Percentiles rank a stretch among this genome's conserved stretches.
Evolutionary conservation across 2,113 vertebrate genomes (phyloP).

Genomic region (Perca fluviatilis): DNA sequence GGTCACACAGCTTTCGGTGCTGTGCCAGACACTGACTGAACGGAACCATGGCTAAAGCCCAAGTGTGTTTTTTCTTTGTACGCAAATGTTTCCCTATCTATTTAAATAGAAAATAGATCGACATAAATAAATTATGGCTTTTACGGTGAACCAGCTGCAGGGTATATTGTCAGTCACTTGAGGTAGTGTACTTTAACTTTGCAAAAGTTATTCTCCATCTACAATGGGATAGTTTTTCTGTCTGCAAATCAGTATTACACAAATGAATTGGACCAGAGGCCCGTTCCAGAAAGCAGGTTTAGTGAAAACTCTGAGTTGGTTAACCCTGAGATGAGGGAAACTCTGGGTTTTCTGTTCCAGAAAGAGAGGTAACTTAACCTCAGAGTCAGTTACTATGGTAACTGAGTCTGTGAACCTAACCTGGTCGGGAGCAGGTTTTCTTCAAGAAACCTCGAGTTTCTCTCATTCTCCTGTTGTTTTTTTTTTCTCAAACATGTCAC

Average conservation of each 20-base stretch:
- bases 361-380: too few relatives aligned
- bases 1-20: slow-evolving; percentile 38
- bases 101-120: not conserved
- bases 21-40: slow-evolving; percentile 39
- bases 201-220: not conserved
- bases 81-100: not conserved
- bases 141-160: not conserved
- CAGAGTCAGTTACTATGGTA: too few relatives aligned
- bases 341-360: too few relatives aligned
- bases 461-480: too few relatives aligned
- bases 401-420: too few relatives aligned
- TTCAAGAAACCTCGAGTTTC: too few relatives aligned
- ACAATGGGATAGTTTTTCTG: not conserved
- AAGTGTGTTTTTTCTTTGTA: not conserved
- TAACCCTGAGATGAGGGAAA: too few relatives aligned
- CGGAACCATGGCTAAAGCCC: not conserved
- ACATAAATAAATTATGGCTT: not conserved
- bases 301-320: too few relatives aligned
- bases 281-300: too few relatives aligned
- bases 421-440: too few relatives aligned
- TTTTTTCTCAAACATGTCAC: too few relatives aligned
- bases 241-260: not conserved
- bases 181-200: not conserved
- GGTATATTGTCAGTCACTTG: not conserved
- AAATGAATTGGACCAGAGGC: not conserved